Conservation (phyloP, 2,888 invertebrate species). For the Drosophila dives region DNA sequence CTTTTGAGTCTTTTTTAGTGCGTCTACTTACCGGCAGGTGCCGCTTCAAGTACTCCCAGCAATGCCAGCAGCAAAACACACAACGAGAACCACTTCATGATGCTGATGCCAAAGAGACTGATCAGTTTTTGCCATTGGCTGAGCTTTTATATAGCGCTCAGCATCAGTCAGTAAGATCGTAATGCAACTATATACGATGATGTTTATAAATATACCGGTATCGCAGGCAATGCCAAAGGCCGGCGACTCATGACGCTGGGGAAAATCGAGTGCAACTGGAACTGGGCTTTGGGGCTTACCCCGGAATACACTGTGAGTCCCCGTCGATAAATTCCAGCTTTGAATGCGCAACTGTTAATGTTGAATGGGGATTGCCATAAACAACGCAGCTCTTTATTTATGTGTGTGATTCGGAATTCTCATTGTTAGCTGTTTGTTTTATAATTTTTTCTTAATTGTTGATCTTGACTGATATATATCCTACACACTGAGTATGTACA, state of each 20-base stretch:
- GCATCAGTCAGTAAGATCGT: neutral
- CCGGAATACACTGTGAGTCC: constrained; percentile 13
- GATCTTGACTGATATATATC: neutral
- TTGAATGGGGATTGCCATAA: neutral
- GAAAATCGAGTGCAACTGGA: neutral
- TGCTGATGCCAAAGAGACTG: constrained; percentile 17
- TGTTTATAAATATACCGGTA: constrained; percentile 11
- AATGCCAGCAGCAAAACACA: constrained; percentile 33
- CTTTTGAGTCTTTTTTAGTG: neutral
- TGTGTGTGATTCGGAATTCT: neutral
- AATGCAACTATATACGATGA: neutral
- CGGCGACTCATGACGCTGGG: neutral
- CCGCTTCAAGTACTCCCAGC: constrained; percentile 27
- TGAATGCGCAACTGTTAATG: neutral
- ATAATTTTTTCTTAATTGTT: neutral
- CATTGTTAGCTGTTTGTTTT: neutral
- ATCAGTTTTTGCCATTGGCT: neutral
- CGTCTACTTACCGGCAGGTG: constrained; percentile 36
- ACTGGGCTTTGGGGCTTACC: constrained; percentile 35
- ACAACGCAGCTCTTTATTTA: neutral
- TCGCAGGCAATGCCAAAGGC: constrained; percentile 19
- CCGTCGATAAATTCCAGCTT: neutral
- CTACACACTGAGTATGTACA: neutral
- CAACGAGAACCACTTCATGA: constrained; percentile 45
- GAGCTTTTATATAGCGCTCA: constrained; percentile 28